Base-by-base conservation (phyloP, 2,113 vertebrate species). In the Blennius ocellaris region DNA sequence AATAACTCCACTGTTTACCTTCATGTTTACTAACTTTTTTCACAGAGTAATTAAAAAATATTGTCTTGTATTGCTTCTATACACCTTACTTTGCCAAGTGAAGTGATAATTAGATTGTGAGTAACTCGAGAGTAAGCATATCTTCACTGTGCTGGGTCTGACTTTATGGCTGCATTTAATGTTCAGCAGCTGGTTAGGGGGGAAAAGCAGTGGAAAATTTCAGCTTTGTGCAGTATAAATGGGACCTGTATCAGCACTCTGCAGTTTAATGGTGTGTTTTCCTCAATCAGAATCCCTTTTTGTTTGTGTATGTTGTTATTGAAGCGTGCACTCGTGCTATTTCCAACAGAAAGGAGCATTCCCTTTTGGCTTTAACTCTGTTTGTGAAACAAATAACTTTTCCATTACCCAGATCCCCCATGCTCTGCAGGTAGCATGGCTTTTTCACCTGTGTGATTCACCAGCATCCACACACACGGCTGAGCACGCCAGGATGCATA, bases 371-470 rank as follows among this genome's bases (percentile, higher is more conserved):
- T 54, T 75, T 45, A 66, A 80, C 69, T 75, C 52, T 52, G 44
- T 74, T 73, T 82, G 76, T 64, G 55, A 83, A 72, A 65, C 69
- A 70, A 83, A 81, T 80, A 81, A 57, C 66, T 80, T 87, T 86
- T 84, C 68, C 68, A 73, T 87, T 78, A 65, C 54, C 78, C 45
- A 63, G 41, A 87, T 57, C 81, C 76, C 75, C 76, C 39, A 11
- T 53, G 73, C 82, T 84, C 82, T 63, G 61, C 73, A 58, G 75
- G 76, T 78, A 74, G 55, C 48, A 72, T 63, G 49, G 55, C 52
- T 68, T 68, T 71, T 4, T 81, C 48, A 78, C 67, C 67, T 59
- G 7, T 74, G 75, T 71, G 59, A 84, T 72, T 75, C 58, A 66
- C 58, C 60, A 50, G 45, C 61, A 14, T 30, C 43, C 70, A 66